Conservation (phyloP, 1,140 invertebrate species). For the Eciton burchellii region DNA sequence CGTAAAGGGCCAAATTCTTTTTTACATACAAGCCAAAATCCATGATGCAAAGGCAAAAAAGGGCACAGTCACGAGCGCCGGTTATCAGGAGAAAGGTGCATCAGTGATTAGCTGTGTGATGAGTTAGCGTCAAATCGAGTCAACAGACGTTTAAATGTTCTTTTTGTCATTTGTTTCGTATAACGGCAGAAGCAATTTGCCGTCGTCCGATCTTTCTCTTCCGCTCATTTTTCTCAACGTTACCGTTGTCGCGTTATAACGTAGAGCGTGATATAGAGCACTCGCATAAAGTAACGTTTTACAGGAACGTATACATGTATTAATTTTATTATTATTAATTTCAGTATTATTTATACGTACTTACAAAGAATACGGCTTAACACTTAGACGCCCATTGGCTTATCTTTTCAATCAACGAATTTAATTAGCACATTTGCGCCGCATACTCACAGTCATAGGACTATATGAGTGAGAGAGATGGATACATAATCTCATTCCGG, state of each 20-base stretch:
- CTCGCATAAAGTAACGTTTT: not conserved
- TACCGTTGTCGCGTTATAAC: conserved; percentile 8
- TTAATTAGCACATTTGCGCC: conserved; percentile 12
- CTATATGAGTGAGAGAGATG: conserved; percentile 33
- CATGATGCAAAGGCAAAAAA: conserved; percentile 16
- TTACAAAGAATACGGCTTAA: conserved; percentile 18
- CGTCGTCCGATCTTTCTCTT: not conserved
- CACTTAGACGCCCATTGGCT: conserved; percentile 37
- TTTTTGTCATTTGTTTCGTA: not conserved
- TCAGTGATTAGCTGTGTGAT: conserved; percentile 25
- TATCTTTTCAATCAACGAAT: conserved; percentile 20
- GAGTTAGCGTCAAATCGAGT: conserved; percentile 25
- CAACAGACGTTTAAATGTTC: conserved; percentile 44
- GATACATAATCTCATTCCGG: conserved; percentile 39
- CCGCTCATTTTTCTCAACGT: not conserved
- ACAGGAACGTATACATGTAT: conserved; percentile 8
- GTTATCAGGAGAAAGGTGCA: conserved; percentile 40
- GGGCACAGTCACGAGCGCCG: not conserved
- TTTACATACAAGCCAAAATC: not conserved
- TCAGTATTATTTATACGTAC: not conserved
- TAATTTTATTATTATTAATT: not conserved
- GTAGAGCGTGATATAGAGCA: not conserved
- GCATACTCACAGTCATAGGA: not conserved
- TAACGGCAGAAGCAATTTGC: not conserved
- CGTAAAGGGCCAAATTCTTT: not conserved